Conservation (phyloP, 2,888 invertebrate species). For the Pammene aurita region DNA sequence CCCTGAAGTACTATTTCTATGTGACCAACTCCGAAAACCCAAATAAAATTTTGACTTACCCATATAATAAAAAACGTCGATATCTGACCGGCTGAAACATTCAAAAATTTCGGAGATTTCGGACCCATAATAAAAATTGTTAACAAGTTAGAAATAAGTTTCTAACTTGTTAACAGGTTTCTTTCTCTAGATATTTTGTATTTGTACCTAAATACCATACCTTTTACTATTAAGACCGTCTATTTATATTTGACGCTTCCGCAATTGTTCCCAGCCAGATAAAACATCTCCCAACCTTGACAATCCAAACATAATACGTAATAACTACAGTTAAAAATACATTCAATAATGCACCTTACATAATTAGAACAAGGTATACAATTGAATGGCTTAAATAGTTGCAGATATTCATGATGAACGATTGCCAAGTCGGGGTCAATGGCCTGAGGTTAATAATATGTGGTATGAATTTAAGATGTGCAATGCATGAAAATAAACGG, state of each 20-base stretch:
- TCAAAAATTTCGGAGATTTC: too few species aligned
- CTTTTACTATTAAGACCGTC: not conserved
- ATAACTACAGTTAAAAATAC: not conserved
- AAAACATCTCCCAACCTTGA: constrained; percentile 33
- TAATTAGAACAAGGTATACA: not conserved
- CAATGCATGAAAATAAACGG: constrained; percentile 36
- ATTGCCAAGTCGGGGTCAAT: constrained; percentile 13
- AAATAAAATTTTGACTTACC: too few species aligned
- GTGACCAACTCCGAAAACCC: too few species aligned
- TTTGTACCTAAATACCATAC: too few species aligned
- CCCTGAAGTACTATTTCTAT: too few species aligned
- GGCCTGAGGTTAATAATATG: constrained; percentile 38
- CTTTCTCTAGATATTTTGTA: too few species aligned
- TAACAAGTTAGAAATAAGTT: too few species aligned
- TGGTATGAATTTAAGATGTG: constrained; percentile 37
- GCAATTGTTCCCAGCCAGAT: constrained; percentile 37
- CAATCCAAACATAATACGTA: not conserved
- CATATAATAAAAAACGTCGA: too few species aligned
- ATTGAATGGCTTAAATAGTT: not conserved
- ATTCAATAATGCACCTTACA: not conserved
- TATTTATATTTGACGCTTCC: constrained; percentile 37
- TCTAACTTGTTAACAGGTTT: too few species aligned
- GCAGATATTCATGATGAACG: not conserved
- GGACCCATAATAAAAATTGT: too few species aligned
- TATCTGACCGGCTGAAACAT: too few species aligned